A percentile compares a stretch with the other conserved stretches of the same genome.
phyloP scores from a whole-genome alignment of 2,113 vertebrate genomes.

The Equus quagga region DNA sequence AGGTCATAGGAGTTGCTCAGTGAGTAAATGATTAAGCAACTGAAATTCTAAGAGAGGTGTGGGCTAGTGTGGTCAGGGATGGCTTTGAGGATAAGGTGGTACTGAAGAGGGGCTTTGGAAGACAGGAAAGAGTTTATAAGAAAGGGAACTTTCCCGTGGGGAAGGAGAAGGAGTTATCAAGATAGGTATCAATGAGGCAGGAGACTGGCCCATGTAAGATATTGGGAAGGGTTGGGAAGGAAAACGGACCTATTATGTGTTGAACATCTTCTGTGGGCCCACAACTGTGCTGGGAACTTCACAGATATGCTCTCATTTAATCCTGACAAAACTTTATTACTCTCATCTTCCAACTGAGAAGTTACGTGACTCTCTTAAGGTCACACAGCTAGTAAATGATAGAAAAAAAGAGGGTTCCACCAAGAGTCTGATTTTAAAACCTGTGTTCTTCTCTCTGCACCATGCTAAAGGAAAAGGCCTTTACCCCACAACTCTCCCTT shows the following conservation, averaged over 20 bases:
- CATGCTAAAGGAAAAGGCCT: background rate
- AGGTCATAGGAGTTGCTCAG: background rate
- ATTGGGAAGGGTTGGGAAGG: background rate
- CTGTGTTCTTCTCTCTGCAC: background rate
- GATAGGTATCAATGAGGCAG: background rate
- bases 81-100: background rate
- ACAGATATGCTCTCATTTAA: background rate
- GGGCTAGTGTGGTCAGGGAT: background rate
- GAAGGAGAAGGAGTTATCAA: background rate
- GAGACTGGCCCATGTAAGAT: background rate
- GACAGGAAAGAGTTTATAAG: background rate
- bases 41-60: background rate
- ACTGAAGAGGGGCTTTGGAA: background rate
- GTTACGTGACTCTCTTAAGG: background rate
- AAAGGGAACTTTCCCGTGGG: background rate
- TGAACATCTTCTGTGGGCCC: background rate
- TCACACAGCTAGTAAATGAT: background rate
- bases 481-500: background rate
- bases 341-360: background rate
- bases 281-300: background rate
- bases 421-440: background rate
- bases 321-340: constrained; percentile 7
- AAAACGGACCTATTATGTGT: background rate
- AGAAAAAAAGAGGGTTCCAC: background rate
- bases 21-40: background rate